Percentiles rank a stretch among this genome's conserved stretches.
Evolutionary conservation across 1,140 invertebrate species (phyloP).

Genomic region (Diorhabda carinulata): DNA sequence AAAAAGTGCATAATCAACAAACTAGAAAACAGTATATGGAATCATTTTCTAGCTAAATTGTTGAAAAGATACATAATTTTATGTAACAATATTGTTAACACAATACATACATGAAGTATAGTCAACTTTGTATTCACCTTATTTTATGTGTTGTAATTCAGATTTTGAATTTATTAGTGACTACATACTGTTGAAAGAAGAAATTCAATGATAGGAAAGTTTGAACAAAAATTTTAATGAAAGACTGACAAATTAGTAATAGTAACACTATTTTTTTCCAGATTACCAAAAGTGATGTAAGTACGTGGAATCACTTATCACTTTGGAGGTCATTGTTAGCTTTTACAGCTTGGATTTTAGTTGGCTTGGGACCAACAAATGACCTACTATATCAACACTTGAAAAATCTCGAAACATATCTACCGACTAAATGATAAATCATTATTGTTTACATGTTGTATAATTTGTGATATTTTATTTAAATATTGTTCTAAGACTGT

Average conservation of each 20-base stretch:
- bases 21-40: too few species aligned
- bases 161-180: background rate
- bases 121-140: too few species aligned
- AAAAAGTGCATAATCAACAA: too few species aligned
- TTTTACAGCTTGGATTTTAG: slow-evolving; percentile 43
- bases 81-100: too few species aligned
- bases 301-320: slow-evolving; percentile 44
- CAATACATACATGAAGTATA: too few species aligned
- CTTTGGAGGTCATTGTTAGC: slow-evolving; percentile 42
- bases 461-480: background rate
- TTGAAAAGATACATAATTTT: too few species aligned
- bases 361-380: slow-evolving; percentile 37
- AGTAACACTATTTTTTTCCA: slow-evolving; percentile 24
- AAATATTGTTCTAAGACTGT: background rate
- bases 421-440: slow-evolving; percentile 27
- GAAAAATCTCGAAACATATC: slow-evolving; percentile 39
- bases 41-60: too few species aligned
- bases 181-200: background rate
- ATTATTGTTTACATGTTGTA: background rate
- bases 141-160: too few species aligned
- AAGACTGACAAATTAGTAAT: background rate
- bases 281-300: slow-evolving; percentile 39
- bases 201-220: background rate
- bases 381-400: slow-evolving; percentile 42
- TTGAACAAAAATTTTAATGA: background rate